Evolutionary conservation across 2,888 invertebrate genomes (phyloP), one percentile per base, ranked within the genome.

Genomic region (Eilema caniola): DNA sequence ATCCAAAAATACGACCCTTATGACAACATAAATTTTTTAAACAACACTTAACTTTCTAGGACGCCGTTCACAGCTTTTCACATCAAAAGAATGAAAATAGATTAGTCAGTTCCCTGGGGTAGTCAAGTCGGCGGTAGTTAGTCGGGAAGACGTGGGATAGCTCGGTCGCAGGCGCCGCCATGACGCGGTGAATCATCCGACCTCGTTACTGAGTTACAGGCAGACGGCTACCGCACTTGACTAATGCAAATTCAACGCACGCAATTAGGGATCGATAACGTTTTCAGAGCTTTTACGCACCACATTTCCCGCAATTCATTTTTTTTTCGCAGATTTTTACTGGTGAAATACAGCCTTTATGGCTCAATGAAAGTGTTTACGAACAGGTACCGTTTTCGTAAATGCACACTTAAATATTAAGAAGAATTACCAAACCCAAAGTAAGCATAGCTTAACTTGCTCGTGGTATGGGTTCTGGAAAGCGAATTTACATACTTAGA

Each of bases 111-210:
- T 89, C 85, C 83, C 81, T 79, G 69, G 85, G 82, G 86, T 79
- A 76, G 71, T 74, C 67, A 71, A 76, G 71, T 74, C 67, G 70
- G 70, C 71, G 72, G 24, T 61, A 53, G 56, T 65, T 82, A 79
- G 81, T 83, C 76, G 82, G 78, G 81, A 82, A 85, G 83, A 83
- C 75, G 85, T 84, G 84, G 85, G 80, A 86, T 83, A 79, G 85
- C 81, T 80, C 81, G 87, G 83, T 85, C 81, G 77, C 84, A 84
- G 92, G 92, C 93, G 93, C 93, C 93, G 88, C 85, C 86, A 85
- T 85, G 92, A 83, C 92, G 92, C 81, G 73, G 82, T 93, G 93
- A 93, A 86, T 93, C 93, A 93, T 83, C 67, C 85, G 92, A 85
- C 92, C 93, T 90, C 90, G 83, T 92, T 93, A 88, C 86, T 80